A percentile compares a stretch with the other conserved stretches of the same genome.
Conservation (phyloP, 2,113 vertebrate species). For the Oncorhynchus tshawytscha region DNA sequence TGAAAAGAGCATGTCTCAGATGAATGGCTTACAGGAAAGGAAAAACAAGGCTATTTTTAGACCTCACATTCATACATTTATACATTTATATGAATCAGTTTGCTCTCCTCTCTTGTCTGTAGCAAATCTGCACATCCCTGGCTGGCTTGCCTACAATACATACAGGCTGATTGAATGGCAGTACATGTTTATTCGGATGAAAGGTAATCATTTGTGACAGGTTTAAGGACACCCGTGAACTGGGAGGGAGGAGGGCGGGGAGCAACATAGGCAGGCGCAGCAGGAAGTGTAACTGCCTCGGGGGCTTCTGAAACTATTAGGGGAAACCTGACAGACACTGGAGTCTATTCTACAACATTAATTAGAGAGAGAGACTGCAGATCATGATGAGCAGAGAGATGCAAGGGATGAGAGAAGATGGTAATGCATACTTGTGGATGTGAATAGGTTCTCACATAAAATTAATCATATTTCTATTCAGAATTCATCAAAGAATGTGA, state of each 20-base stretch:
- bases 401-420: not conserved
- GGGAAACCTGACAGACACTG: constrained; percentile 41
- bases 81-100: constrained; percentile 42
- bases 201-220: constrained; percentile 46
- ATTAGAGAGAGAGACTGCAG: constrained; percentile 4
- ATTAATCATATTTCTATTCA: too few species aligned
- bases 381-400: constrained; percentile 7
- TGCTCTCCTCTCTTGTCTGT: constrained; percentile 28
- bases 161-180: constrained; percentile 31
- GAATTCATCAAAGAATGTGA: too few species aligned
- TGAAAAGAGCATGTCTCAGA: constrained; percentile 27
- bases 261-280: not conserved
- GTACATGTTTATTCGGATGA: constrained; percentile 35
- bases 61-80: constrained; percentile 41
- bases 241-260: constrained; percentile 19
- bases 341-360: not conserved
- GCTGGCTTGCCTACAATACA: not conserved
- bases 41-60: constrained; percentile 42
- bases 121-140: constrained; percentile 24
- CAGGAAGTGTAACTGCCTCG: constrained; percentile 8
- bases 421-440: too few species aligned
- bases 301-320: constrained; percentile 40
- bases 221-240: constrained; percentile 47
- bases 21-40: constrained; percentile 29
- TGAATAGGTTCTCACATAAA: too few species aligned